Evolutionary conservation across 2,797 vertebrate species (phyloP), one percentile per base, ranked within the genome.

Genomic region (Centropyge bicolor): DNA sequence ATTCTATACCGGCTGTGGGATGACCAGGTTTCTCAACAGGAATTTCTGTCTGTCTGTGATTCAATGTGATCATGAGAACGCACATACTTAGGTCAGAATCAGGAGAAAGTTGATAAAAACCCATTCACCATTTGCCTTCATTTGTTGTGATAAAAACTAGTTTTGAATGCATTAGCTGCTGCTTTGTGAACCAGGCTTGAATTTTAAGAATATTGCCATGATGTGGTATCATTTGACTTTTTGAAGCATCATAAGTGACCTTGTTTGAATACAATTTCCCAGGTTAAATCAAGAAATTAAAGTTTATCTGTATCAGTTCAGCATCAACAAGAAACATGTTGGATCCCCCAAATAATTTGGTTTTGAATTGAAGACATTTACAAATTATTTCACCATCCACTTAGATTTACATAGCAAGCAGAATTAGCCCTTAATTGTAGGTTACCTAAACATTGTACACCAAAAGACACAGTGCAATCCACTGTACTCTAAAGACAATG

Each of bases 71-170:
- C 14, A 76, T 76, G 16, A 56, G 6, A 22, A 36, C 20, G 35
- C 7, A 46, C 14, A 51, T 9, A 59, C 70, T 36, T 46, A 6
- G 17, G 45, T 22, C 17, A 38, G 31, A 82, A 57, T 73, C 22
- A 55, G 43, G 41, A 62, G 14, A 69, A 46, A 63, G 65, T n/a
- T 69, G 43, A 45, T 57, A 36, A 41, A 70, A 61, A 49, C 43
- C 36, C 35, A 57, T 38, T 69, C 27, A 68, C n/a, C 19, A 22
- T 24, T 27, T 36, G 6, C 4, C n/a, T 56, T 64, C 3, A 36
- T 55, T 54, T 55, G 35, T 48, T 57, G n/a, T 48, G 13, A 65
- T 4, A 55, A 46, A 64, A 70, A 49, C 5, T 19, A 24, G 19
- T 67, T 52, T 40, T 24, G 22, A 27, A 54, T 54, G 14, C 12